phyloP scores from a whole-genome alignment of 2,888 invertebrate species.

The Tigriopus californicus region DNA sequence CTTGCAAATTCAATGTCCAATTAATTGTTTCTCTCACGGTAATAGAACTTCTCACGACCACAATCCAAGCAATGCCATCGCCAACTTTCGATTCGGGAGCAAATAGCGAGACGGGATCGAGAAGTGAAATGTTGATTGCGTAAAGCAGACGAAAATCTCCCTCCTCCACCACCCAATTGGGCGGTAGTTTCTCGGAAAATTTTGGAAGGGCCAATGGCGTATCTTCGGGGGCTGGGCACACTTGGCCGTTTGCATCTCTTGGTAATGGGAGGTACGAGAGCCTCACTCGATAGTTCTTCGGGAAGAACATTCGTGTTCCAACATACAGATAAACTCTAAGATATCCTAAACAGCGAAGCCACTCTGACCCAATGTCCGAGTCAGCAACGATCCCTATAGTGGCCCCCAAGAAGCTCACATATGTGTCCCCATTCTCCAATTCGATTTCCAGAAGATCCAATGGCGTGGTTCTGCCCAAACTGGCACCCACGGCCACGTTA shows the following conservation, averaged over 20 bases:
- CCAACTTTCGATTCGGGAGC: neutral
- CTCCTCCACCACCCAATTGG: neutral
- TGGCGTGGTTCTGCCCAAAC: neutral
- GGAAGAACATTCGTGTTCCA: neutral
- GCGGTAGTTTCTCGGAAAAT: neutral
- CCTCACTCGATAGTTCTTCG: neutral
- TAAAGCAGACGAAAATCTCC: neutral
- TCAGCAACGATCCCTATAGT: constrained; percentile 5
- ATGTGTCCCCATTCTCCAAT: neutral
- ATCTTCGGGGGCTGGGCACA: neutral
- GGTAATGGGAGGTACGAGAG: constrained; percentile 10
- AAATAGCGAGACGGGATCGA: neutral
- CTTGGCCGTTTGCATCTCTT: neutral
- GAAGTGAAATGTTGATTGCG: constrained; percentile 1
- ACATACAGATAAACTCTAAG: neutral
- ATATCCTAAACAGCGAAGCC: constrained; percentile 1
- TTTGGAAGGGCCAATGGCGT: neutral
- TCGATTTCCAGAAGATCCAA: constrained; percentile 6
- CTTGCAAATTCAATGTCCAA: neutral
- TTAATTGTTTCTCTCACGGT: neutral
- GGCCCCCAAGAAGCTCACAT: constrained; percentile 4
- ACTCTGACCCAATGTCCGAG: constrained; percentile 3
- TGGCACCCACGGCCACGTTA: neutral
- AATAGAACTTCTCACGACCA: constrained; percentile 1
- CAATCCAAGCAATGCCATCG: constrained; percentile 4